These are phyloP conservation scores for Macrostomum cliftonense DNA, from an alignment of 2,888 invertebrate species.

Conservation along the genomic window DNA sequence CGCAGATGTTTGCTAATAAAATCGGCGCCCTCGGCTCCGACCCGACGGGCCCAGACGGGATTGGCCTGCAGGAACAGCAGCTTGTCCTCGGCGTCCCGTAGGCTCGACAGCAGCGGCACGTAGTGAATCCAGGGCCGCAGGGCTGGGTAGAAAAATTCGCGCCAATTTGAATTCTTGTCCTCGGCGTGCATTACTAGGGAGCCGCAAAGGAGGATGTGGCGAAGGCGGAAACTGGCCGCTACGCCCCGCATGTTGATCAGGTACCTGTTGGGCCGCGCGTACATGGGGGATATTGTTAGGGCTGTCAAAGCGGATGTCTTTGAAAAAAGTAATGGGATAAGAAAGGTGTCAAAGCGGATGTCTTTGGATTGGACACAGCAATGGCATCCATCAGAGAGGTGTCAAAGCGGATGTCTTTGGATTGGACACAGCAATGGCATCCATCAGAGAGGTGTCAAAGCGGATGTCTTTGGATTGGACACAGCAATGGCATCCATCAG, in stretches of 20 bases:
- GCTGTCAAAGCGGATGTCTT: no score
- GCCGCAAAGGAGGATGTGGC: constrained; percentile 75
- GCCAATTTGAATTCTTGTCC: constrained; percentile 51
- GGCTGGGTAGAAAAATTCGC: constrained; percentile 75
- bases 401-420: no score
- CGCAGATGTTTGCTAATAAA: constrained; percentile 65
- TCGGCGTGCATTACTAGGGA: constrained; percentile 85
- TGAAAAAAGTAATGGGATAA: no score
- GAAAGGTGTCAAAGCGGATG: no score
- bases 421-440: no score
- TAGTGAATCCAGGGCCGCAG: constrained; percentile 88
- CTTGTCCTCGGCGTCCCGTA: constrained; percentile 47
- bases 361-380: no score
- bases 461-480: no score
- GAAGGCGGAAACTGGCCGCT: constrained; percentile 86
- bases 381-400: no score
- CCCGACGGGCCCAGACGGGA: background rate
- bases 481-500: no score
- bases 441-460: no score
- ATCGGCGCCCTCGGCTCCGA: constrained; percentile 45
- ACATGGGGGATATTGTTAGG: no score
- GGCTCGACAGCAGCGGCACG: constrained; percentile 47
- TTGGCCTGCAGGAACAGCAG: constrained; percentile 13
- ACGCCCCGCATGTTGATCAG: constrained; percentile 89
- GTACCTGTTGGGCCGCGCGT: no score